A percentile compares a stretch with the other conserved stretches of the same genome.
Evolutionary conservation across 2,888 invertebrate species (phyloP).

Genomic region (Alentia gelatinosa): DNA sequence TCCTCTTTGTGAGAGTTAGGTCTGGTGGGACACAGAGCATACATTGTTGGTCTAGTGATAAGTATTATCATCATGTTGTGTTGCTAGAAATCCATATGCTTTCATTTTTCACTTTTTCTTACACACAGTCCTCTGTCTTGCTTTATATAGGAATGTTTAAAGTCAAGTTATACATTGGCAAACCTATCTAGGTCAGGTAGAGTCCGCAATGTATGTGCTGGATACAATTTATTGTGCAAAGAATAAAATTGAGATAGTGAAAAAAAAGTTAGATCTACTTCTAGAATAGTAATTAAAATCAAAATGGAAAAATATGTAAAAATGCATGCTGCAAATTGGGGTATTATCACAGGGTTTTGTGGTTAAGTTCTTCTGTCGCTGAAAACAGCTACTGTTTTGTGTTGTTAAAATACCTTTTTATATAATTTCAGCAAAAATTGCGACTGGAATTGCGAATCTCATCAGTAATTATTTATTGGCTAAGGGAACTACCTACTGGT

Average conservation of each 20-base stretch:
- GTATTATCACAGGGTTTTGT: neutral
- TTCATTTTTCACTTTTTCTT: neutral
- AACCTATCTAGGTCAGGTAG: neutral
- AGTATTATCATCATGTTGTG: slow-evolving; percentile 20
- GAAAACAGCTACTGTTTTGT: neutral
- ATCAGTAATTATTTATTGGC: neutral
- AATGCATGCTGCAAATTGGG: neutral
- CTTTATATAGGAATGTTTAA: neutral
- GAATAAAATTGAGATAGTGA: neutral
- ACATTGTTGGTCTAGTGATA: neutral
- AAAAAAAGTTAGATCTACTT: neutral
- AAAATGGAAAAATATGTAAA: neutral
- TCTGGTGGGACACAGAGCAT: slow-evolving; percentile 20
- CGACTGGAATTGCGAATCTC: too few species aligned
- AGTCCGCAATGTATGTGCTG: slow-evolving; percentile 4
- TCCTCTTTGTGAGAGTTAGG: slow-evolving; percentile 39
- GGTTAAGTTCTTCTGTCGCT: neutral
- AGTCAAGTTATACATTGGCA: neutral
- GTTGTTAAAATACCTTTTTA: neutral
- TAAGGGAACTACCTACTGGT: neutral
- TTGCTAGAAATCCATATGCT: neutral
- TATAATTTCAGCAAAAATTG: neutral
- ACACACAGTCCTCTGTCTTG: slow-evolving; percentile 9
- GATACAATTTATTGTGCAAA: neutral
- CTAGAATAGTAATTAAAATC: neutral